These are phyloP conservation scores for Pomatorhinus ruficollis DNA, from an alignment of 2,113 vertebrate genomes.

Conservation along the genomic window DNA sequence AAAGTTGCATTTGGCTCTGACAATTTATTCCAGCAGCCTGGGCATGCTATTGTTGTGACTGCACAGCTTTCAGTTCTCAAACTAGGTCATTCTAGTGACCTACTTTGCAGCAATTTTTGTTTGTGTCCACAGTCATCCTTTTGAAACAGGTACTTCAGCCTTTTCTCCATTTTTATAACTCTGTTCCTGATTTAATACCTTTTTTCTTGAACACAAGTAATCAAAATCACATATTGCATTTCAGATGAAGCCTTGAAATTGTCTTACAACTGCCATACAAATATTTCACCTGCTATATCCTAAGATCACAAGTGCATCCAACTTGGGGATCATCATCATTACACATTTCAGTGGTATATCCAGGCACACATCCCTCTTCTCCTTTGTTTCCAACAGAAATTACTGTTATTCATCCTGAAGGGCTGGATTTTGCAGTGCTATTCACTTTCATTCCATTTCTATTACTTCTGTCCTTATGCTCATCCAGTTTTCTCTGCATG, in stretches of 20 bases:
- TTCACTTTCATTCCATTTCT: slow-evolving; percentile 50
- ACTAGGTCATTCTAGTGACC: not conserved
- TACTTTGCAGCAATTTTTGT: not conserved
- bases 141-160: not conserved
- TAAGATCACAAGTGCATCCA: not conserved
- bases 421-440: not conserved
- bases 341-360: not conserved
- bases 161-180: not conserved
- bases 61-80: not conserved
- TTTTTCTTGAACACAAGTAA: not conserved
- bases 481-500: slow-evolving; percentile 17
- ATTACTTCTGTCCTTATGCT: slow-evolving; percentile 35
- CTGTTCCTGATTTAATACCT: not conserved
- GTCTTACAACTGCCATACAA: not conserved
- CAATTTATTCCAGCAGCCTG: not conserved
- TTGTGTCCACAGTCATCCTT: not conserved
- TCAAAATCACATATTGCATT: not conserved
- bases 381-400: not conserved
- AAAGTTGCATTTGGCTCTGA: not conserved
- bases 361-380: not conserved
- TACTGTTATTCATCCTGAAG: not conserved
- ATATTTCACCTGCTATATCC: not conserved
- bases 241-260: not conserved
- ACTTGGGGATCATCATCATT: not conserved
- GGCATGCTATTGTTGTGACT: not conserved